Conservation (phyloP, 2,797 vertebrate genomes). For the Hyperoplus lanceolatus region DNA sequence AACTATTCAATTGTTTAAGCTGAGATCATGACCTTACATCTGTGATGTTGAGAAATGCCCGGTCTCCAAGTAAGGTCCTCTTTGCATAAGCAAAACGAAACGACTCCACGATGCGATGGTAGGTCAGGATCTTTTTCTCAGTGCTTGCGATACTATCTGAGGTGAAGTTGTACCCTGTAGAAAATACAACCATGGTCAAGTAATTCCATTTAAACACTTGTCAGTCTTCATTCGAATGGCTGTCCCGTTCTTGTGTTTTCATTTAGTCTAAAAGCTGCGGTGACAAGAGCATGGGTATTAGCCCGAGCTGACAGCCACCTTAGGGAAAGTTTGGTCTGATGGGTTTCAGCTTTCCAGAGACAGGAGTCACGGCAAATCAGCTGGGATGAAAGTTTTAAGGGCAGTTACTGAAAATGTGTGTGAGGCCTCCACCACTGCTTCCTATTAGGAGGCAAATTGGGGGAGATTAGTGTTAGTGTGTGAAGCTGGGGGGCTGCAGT, state of each 20-base stretch:
- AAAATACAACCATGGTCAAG: constrained; percentile 28
- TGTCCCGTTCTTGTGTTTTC: constrained; percentile 27
- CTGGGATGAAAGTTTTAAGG: constrained; percentile 54
- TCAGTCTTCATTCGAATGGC: background rate
- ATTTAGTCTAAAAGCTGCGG: constrained; percentile 48
- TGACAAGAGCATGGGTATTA: constrained; percentile 28
- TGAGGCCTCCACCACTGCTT: constrained; percentile 67
- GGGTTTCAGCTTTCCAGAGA: constrained; percentile 66
- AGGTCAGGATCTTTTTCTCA: constrained; percentile 88
- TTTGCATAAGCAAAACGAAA: constrained; percentile 96
- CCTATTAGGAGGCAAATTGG: constrained; percentile 80
- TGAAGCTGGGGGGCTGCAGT: constrained; percentile 44
- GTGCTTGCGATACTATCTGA: constrained; percentile 81
- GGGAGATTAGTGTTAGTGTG: constrained; percentile 71
- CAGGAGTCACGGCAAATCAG: constrained; percentile 61
- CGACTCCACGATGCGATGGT: constrained; percentile 94
- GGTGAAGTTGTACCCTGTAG: constrained; percentile 91
- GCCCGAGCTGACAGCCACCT: constrained; percentile 41
- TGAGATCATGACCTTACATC: constrained; percentile 78
- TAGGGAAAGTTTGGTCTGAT: constrained; percentile 45
- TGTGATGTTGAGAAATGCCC: constrained; percentile 86
- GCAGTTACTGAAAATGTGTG: constrained; percentile 38
- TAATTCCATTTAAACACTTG: background rate
- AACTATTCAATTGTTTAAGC: background rate
- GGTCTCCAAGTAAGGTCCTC: constrained; percentile 93